Evolutionary conservation across 2,113 vertebrate genomes (phyloP), one percentile per base, ranked within the genome.

Genomic region (Cercopithecus mona): DNA sequence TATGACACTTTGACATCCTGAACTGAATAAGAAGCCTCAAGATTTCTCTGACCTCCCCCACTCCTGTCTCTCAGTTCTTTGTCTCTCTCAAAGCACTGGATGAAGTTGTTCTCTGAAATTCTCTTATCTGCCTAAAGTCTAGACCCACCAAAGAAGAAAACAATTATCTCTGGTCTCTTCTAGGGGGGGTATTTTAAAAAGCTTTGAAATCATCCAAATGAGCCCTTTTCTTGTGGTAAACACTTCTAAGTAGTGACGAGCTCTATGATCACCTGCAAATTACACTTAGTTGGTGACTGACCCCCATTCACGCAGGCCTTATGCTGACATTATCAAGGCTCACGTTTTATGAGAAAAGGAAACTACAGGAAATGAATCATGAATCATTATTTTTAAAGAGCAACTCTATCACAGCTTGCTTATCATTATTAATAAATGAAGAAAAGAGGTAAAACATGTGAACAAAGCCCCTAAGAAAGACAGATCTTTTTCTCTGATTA

Each of bases 221-320:
- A 96, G 52, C 30, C 23, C 32, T 93, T 50, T 88, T 92, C 75
- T 89, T 95, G 57, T 92, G 66, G 20, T 94, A 59, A 93, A 80
- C 85, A 87, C 11, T 95, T 75, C 90, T 72, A 93, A 89, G 72
- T 64, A 80, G 84, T 89, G 52, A 80, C 43, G n/a, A 73, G 12
- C 80, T 94, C 66, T 76, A 59, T 89, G 59, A 86, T 94, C 35
- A 95, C 43, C 32, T 85, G 72, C 23, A 96, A 90, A 97, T 93
- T 85, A 86, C 30, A 89, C 50, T 89, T 84, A 50, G 38, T 91
- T 92, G 38, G 32, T 96, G n/a, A 91, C 45, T 93, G 25, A 17
- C 66, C 48, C 35, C 45, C 30, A 82, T 50, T 27, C 52, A 96
- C 66, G 5, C 30, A 80, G 23, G 66, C 6, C 25, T 90, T 91